Percentiles rank a stretch among this genome's conserved stretches.
Conservation (phyloP, 2,113 vertebrate species). For the Chrysemys picta region DNA sequence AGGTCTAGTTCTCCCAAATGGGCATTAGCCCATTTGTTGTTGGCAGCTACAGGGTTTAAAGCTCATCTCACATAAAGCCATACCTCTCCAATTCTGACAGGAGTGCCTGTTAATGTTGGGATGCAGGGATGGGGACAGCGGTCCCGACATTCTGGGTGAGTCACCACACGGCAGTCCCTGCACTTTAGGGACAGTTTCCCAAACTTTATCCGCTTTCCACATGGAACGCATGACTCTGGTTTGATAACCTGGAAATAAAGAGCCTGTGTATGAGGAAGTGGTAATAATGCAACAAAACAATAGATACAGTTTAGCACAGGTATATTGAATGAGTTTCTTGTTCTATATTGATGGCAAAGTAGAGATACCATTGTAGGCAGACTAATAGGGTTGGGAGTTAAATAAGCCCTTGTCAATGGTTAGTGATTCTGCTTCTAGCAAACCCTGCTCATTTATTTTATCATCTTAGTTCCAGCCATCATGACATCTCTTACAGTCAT, state of each 20-base stretch:
- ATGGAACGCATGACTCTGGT: slow-evolving; percentile 96
- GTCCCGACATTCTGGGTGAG: slow-evolving; percentile 94
- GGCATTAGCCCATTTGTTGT: accelerated
- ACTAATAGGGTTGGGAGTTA: accelerated
- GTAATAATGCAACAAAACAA: accelerated
- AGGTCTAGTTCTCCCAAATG: accelerated
- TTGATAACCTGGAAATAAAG: slow-evolving; percentile 90
- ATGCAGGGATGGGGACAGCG: slow-evolving; percentile 96
- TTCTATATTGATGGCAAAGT: accelerated
- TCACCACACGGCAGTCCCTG: slow-evolving; percentile 91
- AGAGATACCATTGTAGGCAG: not conserved
- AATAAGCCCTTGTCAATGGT: not conserved
- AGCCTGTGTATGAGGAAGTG: not conserved
- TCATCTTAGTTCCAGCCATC: not conserved
- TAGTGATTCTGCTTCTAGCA: not conserved
- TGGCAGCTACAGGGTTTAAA: accelerated
- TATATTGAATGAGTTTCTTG: accelerated
- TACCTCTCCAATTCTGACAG: slow-evolving; percentile 90
- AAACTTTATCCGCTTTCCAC: slow-evolving; percentile 97
- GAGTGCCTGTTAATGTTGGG: slow-evolving; percentile 87
- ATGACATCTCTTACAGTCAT: not conserved
- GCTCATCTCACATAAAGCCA: not conserved
- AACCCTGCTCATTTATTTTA: not conserved
- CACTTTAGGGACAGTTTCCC: slow-evolving; percentile 95
- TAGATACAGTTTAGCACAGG: accelerated